Evolutionary conservation across 2,888 invertebrate genomes (phyloP).

Genomic region (Hipparchia sbordonii): DNA sequence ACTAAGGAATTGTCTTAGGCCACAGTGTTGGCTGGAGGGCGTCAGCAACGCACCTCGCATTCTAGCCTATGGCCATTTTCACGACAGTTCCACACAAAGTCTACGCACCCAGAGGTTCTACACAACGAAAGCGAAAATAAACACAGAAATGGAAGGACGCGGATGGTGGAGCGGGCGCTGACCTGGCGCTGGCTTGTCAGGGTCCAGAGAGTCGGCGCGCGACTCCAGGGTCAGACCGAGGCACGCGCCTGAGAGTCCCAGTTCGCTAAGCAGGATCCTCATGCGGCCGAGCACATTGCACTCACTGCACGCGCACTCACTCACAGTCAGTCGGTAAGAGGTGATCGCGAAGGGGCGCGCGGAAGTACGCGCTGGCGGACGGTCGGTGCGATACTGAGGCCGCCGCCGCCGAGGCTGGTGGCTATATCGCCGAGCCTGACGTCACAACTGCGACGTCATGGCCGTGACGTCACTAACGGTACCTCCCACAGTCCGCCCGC

Average conservation of each 20-base stretch:
- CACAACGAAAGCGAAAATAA: slow-evolving; percentile 83
- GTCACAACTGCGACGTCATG: slow-evolving; percentile 77
- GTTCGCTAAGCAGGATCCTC: slow-evolving; percentile 83
- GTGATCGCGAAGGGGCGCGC: slow-evolving; percentile 67
- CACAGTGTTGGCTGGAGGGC: slow-evolving; percentile 79
- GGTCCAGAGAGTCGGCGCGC: slow-evolving; percentile 76
- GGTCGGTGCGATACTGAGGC: slow-evolving; percentile 83
- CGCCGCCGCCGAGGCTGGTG: slow-evolving; percentile 80
- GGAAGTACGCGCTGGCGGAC: slow-evolving; percentile 71
- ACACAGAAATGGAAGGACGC: slow-evolving; percentile 77
- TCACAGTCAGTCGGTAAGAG: slow-evolving; percentile 66
- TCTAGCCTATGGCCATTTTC: slow-evolving; percentile 82
- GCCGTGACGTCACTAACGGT: slow-evolving; percentile 80
- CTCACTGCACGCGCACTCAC: slow-evolving; percentile 81
- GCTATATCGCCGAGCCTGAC: slow-evolving; percentile 81
- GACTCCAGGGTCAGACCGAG: slow-evolving; percentile 81
- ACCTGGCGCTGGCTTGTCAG: slow-evolving; percentile 80
- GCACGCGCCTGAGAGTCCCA: slow-evolving; percentile 82
- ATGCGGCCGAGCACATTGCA: slow-evolving; percentile 82
- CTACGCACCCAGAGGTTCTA: slow-evolving; percentile 79
- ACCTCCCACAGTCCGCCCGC: slow-evolving; percentile 81
- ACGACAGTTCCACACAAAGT: slow-evolving; percentile 79
- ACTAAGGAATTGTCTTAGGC: slow-evolving; percentile 76
- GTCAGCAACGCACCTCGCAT: slow-evolving; percentile 83
- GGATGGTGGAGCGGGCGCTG: slow-evolving; percentile 77